Conservation (phyloP, 1,140 invertebrate species). For the Musca domestica region DNA sequence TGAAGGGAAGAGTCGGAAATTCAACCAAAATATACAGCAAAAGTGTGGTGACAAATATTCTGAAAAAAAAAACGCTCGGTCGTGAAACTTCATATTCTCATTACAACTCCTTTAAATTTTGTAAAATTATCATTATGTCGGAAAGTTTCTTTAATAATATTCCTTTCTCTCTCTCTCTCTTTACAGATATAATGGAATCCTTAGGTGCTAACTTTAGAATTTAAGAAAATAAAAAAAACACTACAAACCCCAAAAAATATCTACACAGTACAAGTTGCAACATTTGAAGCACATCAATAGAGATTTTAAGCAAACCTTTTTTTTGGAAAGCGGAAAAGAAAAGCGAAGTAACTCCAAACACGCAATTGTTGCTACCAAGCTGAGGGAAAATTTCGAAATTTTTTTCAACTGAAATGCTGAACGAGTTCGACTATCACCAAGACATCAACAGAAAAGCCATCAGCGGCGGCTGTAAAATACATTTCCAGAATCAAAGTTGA, state of each 20-base stretch:
- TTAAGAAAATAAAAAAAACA: slow-evolving; percentile 49
- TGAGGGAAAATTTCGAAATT: background rate
- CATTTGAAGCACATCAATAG: slow-evolving; percentile 10
- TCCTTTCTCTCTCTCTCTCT: slow-evolving; percentile 32
- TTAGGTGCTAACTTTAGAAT: slow-evolving; percentile 53
- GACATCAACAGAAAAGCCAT: no score
- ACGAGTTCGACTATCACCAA: background rate
- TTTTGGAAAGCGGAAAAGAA: background rate
- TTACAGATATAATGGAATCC: slow-evolving; percentile 53
- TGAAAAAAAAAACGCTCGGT: no score
- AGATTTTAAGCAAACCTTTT: background rate
- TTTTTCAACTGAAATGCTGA: background rate
- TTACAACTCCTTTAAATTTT: no score
- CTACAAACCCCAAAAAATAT: slow-evolving; percentile 26
- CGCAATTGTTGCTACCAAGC: background rate
- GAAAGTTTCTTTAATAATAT: no score
- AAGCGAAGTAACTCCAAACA: background rate
- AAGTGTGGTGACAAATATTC: no score
- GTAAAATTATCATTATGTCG: no score
- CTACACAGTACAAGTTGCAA: slow-evolving; percentile 19
- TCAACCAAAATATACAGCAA: no score
- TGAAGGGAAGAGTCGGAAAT: no score
- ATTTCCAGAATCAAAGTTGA: background rate
- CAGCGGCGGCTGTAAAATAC: no score
- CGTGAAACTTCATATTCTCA: no score